Conservation (phyloP, 2,797 vertebrate species). For the Apogon talboti region DNA sequence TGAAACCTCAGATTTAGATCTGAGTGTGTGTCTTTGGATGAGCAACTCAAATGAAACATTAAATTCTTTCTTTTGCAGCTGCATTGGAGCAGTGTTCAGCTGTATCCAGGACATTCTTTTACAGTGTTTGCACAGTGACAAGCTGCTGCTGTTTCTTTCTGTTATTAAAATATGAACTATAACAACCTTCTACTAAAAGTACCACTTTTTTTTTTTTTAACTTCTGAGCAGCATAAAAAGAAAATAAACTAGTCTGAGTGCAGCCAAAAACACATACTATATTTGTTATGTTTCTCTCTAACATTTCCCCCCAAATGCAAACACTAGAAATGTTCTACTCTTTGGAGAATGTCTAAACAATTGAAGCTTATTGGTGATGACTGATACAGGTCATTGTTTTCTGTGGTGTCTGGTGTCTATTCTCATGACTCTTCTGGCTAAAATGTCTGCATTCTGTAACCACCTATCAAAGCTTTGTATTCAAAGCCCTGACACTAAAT, state of each 20-base stretch:
- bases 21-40: slow-evolving; percentile 47
- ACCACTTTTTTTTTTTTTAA: background rate
- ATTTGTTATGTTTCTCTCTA: background rate
- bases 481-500: slow-evolving; percentile 23
- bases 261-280: background rate
- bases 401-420: slow-evolving; percentile 33
- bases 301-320: background rate
- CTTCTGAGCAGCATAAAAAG: background rate
- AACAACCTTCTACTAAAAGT: background rate
- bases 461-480: slow-evolving; percentile 30
- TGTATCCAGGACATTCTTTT: slow-evolving; percentile 21
- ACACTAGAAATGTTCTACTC: background rate
- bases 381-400: slow-evolving; percentile 7
- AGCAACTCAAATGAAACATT: slow-evolving; percentile 63
- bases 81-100: slow-evolving; percentile 10
- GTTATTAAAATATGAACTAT: background rate
- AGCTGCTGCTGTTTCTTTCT: background rate
- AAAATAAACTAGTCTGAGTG: background rate
- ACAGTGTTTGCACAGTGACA: slow-evolving; percentile 1
- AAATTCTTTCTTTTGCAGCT: slow-evolving; percentile 45
- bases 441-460: slow-evolving; percentile 38
- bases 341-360: no score
- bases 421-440: slow-evolving; percentile 14
- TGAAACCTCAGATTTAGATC: slow-evolving; percentile 62
- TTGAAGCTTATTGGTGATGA: no score